A percentile compares a stretch with the other conserved stretches of the same genome.
Evolutionary conservation across 2,797 vertebrate species (phyloP).

Genomic region (Anabas testudineus): DNA sequence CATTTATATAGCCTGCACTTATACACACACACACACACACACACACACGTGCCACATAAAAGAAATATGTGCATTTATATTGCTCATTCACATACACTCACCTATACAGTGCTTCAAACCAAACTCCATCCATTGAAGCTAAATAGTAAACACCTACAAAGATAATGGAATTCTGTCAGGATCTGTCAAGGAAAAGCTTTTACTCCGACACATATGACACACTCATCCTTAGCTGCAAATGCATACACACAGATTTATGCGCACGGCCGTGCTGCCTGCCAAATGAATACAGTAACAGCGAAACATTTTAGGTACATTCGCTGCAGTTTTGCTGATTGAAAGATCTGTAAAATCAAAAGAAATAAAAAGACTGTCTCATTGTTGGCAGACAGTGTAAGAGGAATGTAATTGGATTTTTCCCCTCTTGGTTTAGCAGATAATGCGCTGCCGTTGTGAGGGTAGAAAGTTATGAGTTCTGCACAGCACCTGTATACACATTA

Average conservation of each 20-base stretch:
- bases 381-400: conserved; percentile 60
- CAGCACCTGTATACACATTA: conserved; percentile 55
- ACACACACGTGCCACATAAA: conserved; percentile 40
- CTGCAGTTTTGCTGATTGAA: conserved; percentile 68
- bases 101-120: conserved; percentile 52
- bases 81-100: conserved; percentile 60
- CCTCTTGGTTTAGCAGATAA: conserved; percentile 65
- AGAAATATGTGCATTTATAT: conserved; percentile 79
- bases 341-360: conserved; percentile 76
- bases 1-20: conserved; percentile 60
- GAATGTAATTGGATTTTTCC: conserved; percentile 76
- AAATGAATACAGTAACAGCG: conserved; percentile 61
- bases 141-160: conserved; percentile 60
- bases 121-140: conserved; percentile 57
- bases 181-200: conserved; percentile 75
- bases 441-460: conserved; percentile 46
- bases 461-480: conserved; percentile 61
- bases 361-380: conserved; percentile 66
- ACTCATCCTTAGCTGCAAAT: conserved; percentile 46
- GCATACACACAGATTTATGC: conserved; percentile 33
- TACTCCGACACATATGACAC: conserved; percentile 64
- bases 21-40: conserved; percentile 44
- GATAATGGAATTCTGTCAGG: conserved; percentile 76
- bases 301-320: conserved; percentile 58
- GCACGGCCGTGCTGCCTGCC: conserved; percentile 20